Evolutionary conservation across 2,113 vertebrate genomes (phyloP), one percentile per base, ranked within the genome.

Genomic region (Tretioscincus oriximinensis): DNA sequence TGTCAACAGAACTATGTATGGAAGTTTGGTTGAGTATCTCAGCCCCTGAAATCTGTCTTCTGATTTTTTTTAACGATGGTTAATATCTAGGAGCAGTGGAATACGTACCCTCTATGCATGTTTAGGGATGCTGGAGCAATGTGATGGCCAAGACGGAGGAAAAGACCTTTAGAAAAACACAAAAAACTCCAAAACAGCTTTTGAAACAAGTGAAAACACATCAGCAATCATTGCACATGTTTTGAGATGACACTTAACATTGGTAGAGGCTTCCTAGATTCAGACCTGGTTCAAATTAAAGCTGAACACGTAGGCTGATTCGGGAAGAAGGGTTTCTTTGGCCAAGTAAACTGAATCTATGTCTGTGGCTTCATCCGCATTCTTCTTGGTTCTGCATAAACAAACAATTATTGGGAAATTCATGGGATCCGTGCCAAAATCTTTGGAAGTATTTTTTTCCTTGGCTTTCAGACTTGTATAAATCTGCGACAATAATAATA

Each of bases 221-320:
- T 60, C 10, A 41, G 16, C 12, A 45, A 18, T 6, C 18, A 45
- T 26, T 49, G 12, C 72, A 41, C 74, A 3, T 35, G 11, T 12
- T 65, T 54, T 35, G 26, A 29, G 9, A 22, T 74, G 64, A 58
- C 29, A 18, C 16, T 21, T 74, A 47, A 45, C 71, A 41, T 21
- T 68, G 21, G 24, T 8, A 68, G 58, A 28, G 41, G 10, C 22
- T 75, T 68, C 49, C 60, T 28, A 35, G 66, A 41, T 2, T 47
- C n/a, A 75, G 65, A 35, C 65, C 26, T 76, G 73, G 65, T 61
- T 81, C 80, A 61, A 58, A 76, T 81, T 76, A 81, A 41, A 81
- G 21, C 20, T 41, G 68, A 16, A 45, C 66, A 60, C 21, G 51
- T 76, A 24, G 35, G 80, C 67, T 14, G 26, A 12, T 63, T 70